These are phyloP conservation scores for Exephanes ischioxanthus DNA, from an alignment of 2,888 invertebrate genomes.

Conservation along the genomic window DNA sequence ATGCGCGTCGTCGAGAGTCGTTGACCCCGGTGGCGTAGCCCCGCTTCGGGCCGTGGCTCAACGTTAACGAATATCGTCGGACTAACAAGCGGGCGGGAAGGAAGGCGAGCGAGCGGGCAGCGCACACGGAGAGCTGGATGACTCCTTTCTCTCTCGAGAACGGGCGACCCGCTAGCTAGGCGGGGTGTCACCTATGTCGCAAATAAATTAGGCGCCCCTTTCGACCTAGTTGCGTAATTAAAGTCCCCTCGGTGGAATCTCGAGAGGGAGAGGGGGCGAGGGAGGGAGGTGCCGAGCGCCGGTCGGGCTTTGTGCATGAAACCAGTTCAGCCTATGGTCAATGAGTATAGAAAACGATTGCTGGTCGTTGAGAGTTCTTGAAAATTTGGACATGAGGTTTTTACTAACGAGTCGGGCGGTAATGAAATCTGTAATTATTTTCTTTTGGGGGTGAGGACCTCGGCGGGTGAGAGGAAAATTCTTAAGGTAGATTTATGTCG, in stretches of 20 bases:
- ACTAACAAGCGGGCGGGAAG: slow-evolving; percentile 78
- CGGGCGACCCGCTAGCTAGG: slow-evolving; percentile 18
- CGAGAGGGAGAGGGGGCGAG: slow-evolving; percentile 68
- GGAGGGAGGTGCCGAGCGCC: slow-evolving; percentile 4
- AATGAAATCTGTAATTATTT: too few relatives aligned
- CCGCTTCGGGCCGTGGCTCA: slow-evolving; percentile 55
- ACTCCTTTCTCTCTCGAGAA: slow-evolving; percentile 11
- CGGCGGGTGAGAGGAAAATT: too few relatives aligned
- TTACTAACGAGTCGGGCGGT: too few relatives aligned
- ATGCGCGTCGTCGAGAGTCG: slow-evolving; percentile 74
- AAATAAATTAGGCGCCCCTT: slow-evolving; percentile 83
- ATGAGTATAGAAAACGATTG: not conserved
- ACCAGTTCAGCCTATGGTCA: slow-evolving; percentile 3
- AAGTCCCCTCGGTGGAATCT: slow-evolving; percentile 77
- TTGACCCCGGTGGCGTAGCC: slow-evolving; percentile 76
- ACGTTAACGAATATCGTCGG: slow-evolving; percentile 80
- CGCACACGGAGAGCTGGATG: slow-evolving; percentile 19
- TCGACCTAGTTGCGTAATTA: slow-evolving; percentile 84
- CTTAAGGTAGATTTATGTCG: too few relatives aligned
- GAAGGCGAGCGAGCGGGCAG: slow-evolving; percentile 39
- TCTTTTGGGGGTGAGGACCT: too few relatives aligned
- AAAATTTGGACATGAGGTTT: too few relatives aligned
- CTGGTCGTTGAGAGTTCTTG: not conserved
- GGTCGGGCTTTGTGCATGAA: slow-evolving; percentile 28
- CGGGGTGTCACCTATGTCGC: slow-evolving; percentile 79